Percentiles rank a stretch among this genome's conserved stretches.
Evolutionary conservation across 2,797 vertebrate genomes (phyloP).

Genomic region (Hippocampus kuda): DNA sequence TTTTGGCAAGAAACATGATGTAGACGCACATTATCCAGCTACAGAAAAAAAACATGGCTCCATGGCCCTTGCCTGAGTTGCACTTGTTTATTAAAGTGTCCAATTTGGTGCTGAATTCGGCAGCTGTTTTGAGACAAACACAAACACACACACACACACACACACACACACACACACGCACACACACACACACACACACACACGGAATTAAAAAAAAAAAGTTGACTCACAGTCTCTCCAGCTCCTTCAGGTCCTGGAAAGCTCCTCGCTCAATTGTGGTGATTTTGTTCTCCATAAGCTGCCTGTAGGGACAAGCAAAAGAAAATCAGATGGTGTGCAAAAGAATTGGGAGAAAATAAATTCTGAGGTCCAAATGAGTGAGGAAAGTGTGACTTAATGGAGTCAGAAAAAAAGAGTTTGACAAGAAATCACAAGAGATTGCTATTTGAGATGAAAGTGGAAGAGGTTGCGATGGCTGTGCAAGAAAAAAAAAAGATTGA

Average conservation of each 20-base stretch:
- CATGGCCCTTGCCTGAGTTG: not conserved
- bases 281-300: constrained; percentile 97
- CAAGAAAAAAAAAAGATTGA: constrained; percentile 25
- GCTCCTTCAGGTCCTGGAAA: constrained; percentile 95
- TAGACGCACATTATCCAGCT: not conserved
- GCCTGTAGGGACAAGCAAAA: constrained; percentile 63
- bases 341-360: constrained; percentile 6
- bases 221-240: constrained; percentile 89
- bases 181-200: too few relatives aligned
- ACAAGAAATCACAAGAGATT: constrained; percentile 23
- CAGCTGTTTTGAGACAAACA: not conserved
- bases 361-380: constrained; percentile 4
- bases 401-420: constrained; percentile 9
- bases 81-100: not conserved
- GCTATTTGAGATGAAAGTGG: constrained; percentile 19
- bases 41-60: not conserved
- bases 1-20: not conserved
- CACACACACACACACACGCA: too few relatives aligned
- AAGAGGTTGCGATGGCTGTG: constrained; percentile 18
- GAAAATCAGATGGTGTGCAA: constrained; percentile 21
- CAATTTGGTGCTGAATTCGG: not conserved
- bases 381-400: not conserved
- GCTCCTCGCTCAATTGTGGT: constrained; percentile 89
- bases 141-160: too few relatives aligned
- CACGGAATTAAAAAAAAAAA: not conserved